Evolutionary conservation across 2,797 vertebrate genomes (phyloP), one percentile per base, ranked within the genome.

Genomic region (Lacerta agilis): DNA sequence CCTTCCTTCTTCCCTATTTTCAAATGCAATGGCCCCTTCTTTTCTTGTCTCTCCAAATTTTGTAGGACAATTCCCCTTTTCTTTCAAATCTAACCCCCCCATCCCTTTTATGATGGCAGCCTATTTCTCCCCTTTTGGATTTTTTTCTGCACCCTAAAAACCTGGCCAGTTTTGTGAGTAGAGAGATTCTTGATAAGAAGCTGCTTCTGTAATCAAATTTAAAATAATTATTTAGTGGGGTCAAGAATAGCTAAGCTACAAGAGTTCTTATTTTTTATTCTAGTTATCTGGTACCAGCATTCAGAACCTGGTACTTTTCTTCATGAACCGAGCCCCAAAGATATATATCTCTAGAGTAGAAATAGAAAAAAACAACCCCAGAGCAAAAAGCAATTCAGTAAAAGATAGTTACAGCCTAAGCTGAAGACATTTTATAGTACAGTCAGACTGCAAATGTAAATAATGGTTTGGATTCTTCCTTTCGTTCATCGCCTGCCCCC

Each of bases 381-480:
- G 49, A 55, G 0, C 49, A 4, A 55, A 55, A 55, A 15, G 49
- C 49, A 73, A 67, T 43, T 71, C 69, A 58, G 11, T 79, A 79
- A 61, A 73, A 17, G 49, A 81, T 38, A 71, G 76, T 15, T 55
- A 20, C 7, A 79, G 76, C 45, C 77, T 41, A 79, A 8, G 61
- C n/a, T 36, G 29, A 36, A 33, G 78, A 93, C 75, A 78, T 33
- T 92, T 87, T 88, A 67, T 73, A 36, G 29, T 49, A 92, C 86
- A 88, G 73, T 43, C 27, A 43, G 88, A 90, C 79, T 0, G 3
- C 49, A 82, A 36, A 45, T 10, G 13, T 80, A 79, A 91, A 79
- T 91, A 91, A 90, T 0, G 0, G 67, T 41, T 76, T 33, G 41
- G 83, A 84, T 87, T 86, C 90, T 85, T 78, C 71, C 61, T 61